Conservation (phyloP, 2,888 invertebrate species). For the Steromphala cineraria region DNA sequence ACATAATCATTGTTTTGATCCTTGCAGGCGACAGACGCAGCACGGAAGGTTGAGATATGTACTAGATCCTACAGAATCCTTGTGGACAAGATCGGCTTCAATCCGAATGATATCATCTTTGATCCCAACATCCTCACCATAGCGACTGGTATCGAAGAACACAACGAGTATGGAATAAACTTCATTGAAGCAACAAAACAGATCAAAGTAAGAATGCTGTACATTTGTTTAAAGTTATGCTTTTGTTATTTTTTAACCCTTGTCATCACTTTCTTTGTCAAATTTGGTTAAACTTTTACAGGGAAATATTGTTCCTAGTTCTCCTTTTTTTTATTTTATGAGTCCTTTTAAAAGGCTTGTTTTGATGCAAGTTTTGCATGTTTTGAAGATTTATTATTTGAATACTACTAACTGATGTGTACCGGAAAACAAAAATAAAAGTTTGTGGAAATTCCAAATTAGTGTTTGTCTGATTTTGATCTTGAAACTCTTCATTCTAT, state of each 20-base stretch:
- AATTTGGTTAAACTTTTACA: not conserved
- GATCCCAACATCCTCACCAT: slow-evolving; percentile 80
- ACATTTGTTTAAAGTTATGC: no score
- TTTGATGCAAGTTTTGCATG: no score
- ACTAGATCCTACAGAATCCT: slow-evolving; percentile 78
- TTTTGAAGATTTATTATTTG: no score
- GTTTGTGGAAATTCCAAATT: no score
- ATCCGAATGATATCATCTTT: slow-evolving; percentile 79
- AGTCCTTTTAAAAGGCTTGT: no score
- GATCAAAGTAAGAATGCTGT: slow-evolving; percentile 77
- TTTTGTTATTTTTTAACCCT: no score
- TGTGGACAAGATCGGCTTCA: slow-evolving; percentile 77
- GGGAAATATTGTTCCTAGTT: not conserved
- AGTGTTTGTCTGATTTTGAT: no score
- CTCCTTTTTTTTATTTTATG: no score
- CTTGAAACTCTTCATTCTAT: no score
- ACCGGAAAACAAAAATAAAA: no score
- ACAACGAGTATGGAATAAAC: slow-evolving; percentile 78
- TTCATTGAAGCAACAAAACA: slow-evolving; percentile 78
- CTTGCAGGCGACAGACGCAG: slow-evolving; percentile 77
- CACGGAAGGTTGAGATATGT: slow-evolving; percentile 79
- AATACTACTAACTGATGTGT: no score
- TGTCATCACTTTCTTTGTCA: not conserved
- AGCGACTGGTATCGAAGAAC: slow-evolving; percentile 81
- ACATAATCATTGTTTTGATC: not conserved